These are phyloP conservation scores for Gasterosteus aculeatus DNA, from an alignment of 2,113 vertebrate genomes.

Conservation along the genomic window DNA sequence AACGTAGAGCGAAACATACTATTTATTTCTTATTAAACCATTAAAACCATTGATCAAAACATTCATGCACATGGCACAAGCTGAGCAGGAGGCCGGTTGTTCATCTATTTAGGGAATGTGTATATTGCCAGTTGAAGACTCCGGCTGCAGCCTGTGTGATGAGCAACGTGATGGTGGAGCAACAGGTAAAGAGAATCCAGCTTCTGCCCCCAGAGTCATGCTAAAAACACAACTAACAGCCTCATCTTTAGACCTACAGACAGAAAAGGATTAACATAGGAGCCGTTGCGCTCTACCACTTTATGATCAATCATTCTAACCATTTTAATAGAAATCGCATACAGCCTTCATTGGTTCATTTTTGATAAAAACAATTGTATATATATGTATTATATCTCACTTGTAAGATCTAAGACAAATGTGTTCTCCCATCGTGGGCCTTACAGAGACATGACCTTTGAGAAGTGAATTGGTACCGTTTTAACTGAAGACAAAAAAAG, in stretches of 20 bases:
- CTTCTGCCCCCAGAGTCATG: conserved; percentile 6
- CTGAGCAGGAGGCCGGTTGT: neutral
- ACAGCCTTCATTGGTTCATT: conserved; percentile 8
- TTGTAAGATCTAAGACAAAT: neutral
- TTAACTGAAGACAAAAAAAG: conserved; percentile 39
- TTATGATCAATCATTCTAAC: neutral
- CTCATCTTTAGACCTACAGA: conserved; percentile 1
- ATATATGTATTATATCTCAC: neutral
- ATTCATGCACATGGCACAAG: neutral
- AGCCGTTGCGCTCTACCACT: neutral
- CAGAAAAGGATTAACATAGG: neutral
- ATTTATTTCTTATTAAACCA: conserved; percentile 62
- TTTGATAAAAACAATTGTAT: neutral
- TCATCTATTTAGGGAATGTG: neutral
- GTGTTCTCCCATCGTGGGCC: neutral
- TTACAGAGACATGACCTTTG: conserved; percentile 4
- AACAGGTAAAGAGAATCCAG: neutral
- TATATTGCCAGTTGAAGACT: neutral
- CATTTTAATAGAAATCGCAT: conserved; percentile 8
- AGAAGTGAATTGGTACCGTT: conserved; percentile 64
- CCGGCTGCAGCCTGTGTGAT: neutral
- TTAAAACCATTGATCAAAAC: conserved; percentile 36
- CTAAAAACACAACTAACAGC: neutral
- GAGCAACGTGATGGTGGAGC: neutral
- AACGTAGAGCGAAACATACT: conserved; percentile 36